phyloP scores from a whole-genome alignment of 2,888 invertebrate genomes.

The Cylindroiulus punctatus region DNA sequence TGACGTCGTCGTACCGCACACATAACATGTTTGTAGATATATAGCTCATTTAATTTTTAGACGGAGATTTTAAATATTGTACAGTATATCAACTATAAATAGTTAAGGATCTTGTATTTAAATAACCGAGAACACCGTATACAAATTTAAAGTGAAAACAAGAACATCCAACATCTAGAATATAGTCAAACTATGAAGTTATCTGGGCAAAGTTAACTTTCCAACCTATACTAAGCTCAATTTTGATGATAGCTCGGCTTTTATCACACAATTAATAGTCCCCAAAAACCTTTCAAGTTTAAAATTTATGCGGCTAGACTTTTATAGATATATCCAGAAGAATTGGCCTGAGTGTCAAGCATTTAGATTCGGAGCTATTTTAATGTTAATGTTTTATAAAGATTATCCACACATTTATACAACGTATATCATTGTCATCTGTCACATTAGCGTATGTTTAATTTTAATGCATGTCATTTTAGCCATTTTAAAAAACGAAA shows the following conservation, averaged over 20 bases:
- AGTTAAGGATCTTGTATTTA: not conserved
- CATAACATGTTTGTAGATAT: constrained; percentile 11
- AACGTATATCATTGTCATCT: no score
- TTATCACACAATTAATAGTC: not conserved
- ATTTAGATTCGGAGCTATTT: not conserved
- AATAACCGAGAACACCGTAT: not conserved
- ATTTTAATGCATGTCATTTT: not conserved
- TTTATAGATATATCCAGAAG: not conserved
- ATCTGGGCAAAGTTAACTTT: not conserved
- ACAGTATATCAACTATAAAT: not conserved
- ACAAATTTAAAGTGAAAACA: not conserved
- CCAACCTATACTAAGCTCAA: not conserved
- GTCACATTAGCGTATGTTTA: no score
- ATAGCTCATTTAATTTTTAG: not conserved
- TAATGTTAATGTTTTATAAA: not conserved
- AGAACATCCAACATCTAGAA: not conserved
- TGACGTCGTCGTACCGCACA: not conserved
- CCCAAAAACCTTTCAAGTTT: not conserved
- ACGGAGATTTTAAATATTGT: not conserved
- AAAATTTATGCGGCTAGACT: not conserved
- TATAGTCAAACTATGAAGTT: not conserved
- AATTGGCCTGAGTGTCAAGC: not conserved
- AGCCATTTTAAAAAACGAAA: not conserved
- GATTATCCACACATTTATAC: not conserved
- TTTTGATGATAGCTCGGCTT: constrained; percentile 41